phyloP scores from a whole-genome alignment of 2,888 invertebrate genomes.

The Apamea sordens region DNA sequence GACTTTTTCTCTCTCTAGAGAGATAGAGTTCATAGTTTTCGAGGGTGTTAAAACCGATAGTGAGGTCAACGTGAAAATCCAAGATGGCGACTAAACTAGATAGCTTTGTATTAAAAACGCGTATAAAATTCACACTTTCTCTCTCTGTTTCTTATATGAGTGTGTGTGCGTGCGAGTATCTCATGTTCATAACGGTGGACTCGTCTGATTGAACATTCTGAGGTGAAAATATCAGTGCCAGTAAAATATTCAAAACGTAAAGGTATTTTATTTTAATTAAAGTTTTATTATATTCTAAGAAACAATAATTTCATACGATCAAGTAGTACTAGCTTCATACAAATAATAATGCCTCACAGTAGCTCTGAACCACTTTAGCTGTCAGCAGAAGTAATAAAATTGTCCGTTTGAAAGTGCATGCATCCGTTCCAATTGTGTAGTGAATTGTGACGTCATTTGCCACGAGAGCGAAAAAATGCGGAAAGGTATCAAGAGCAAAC shows the following conservation, averaged over 20 bases:
- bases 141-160: too few relatives aligned
- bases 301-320: neutral
- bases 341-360: slow-evolving; percentile 2
- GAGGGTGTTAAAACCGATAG: too few relatives aligned
- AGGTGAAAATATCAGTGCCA: neutral
- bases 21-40: too few relatives aligned
- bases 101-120: too few relatives aligned
- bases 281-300: neutral
- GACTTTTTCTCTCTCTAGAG: too few relatives aligned
- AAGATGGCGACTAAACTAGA: too few relatives aligned
- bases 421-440: slow-evolving; percentile 20
- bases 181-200: too few relatives aligned
- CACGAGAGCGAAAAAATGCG: slow-evolving; percentile 8
- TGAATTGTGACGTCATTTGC: slow-evolving; percentile 27
- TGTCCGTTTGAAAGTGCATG: slow-evolving; percentile 31
- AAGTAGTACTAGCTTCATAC: neutral
- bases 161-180: too few relatives aligned
- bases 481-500: slow-evolving; percentile 7
- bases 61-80: too few relatives aligned
- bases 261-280: too few relatives aligned
- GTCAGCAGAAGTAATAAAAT: slow-evolving; percentile 40
- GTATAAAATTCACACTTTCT: too few relatives aligned
- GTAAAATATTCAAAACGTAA: neutral
- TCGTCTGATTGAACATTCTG: too few relatives aligned
- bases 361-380: slow-evolving; percentile 38